A percentile compares a stretch with the other conserved stretches of the same genome.
Conservation (phyloP, 2,797 vertebrate genomes). For the Cynopterus sphinx region DNA sequence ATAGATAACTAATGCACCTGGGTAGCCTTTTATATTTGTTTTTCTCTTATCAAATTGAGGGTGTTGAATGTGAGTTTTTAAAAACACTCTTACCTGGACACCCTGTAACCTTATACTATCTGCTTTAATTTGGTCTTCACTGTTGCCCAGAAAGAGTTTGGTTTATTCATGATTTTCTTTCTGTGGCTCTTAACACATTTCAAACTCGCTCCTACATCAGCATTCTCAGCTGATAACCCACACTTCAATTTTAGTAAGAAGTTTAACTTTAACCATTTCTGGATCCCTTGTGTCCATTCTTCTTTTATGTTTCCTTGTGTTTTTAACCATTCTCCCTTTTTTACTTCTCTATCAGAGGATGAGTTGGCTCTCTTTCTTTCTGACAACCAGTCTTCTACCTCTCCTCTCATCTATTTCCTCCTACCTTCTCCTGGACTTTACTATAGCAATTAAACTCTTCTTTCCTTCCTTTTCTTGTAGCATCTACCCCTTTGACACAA, state of each 20-base stretch:
- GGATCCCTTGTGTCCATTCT: not conserved
- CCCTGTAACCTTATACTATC: not conserved
- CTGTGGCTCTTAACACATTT: not conserved
- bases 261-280: not conserved
- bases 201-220: not conserved
- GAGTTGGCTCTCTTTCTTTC: not conserved
- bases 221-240: not conserved
- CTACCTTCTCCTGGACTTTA: not conserved
- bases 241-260: not conserved
- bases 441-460: not conserved
- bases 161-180: not conserved
- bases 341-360: not conserved
- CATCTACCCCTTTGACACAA: not conserved
- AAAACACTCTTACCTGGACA: not conserved
- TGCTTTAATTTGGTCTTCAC: not conserved
- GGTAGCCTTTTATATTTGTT: not conserved
- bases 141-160: not conserved
- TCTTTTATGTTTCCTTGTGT: not conserved
- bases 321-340: not conserved
- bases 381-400: not conserved
- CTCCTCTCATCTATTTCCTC: not conserved
- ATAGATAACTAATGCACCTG: not conserved
- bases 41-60: not conserved
- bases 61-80: not conserved
- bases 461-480: not conserved